These are phyloP conservation scores for Tinamus guttatus DNA, from an alignment of 2,113 vertebrate species.

Conservation along the genomic window DNA sequence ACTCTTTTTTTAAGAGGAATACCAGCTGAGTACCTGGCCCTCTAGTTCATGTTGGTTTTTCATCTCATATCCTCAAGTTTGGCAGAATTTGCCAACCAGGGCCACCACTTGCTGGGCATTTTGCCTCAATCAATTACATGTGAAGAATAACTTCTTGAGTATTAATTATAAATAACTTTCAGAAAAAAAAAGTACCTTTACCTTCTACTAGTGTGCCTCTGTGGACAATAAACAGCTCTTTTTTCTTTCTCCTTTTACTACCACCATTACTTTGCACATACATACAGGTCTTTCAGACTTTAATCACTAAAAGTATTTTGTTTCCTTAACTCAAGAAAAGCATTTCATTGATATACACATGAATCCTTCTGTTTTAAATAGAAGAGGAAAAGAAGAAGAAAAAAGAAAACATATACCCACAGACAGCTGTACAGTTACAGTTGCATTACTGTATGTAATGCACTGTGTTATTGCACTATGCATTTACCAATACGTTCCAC, in stretches of 20 bases:
- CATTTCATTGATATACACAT: not conserved
- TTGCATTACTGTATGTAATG: not conserved
- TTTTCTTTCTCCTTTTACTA: not conserved
- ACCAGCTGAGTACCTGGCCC: not conserved
- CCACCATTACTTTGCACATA: not conserved
- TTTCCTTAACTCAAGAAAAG: not conserved
- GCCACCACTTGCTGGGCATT: not conserved
- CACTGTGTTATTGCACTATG: rapidly evolving
- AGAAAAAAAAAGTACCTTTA: not conserved
- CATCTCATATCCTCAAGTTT: not conserved
- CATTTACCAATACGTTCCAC: not conserved
- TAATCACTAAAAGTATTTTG: not conserved
- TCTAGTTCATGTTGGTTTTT: not conserved
- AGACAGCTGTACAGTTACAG: not conserved
- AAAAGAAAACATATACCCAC: not conserved
- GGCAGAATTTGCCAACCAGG: not conserved
- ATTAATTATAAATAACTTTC: not conserved
- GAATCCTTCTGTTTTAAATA: not conserved
- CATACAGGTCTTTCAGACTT: not conserved
- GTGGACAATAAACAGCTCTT: not conserved
- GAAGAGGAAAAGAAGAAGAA: not conserved
- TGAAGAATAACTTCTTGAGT: not conserved
- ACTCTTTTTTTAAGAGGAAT: not conserved
- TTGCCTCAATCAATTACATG: not conserved
- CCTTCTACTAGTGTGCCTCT: not conserved